A percentile compares a stretch with the other conserved stretches of the same genome.
These are phyloP conservation scores for Zeuzera pyrina DNA, from an alignment of 2,888 invertebrate species.

Conservation along the genomic window DNA sequence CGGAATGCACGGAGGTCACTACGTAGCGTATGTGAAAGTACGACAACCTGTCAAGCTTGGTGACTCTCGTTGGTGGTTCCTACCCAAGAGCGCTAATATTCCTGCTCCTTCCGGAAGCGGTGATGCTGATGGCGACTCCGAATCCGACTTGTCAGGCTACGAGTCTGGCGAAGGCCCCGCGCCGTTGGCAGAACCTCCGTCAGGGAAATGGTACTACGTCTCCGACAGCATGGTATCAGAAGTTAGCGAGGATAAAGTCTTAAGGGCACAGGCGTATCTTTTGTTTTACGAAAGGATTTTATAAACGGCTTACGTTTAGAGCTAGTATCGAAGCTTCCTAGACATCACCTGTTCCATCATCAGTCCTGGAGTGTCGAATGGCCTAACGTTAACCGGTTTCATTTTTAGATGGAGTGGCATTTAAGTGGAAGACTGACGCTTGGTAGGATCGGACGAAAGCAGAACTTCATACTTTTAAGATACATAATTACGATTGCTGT, in stretches of 20 bases:
- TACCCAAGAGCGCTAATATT: conserved; percentile 75
- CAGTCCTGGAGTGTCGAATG: conserved; percentile 10
- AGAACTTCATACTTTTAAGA: conserved; percentile 19
- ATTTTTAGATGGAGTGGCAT: conserved; percentile 33
- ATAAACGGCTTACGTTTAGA: conserved; percentile 45
- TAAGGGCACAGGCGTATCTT: conserved; percentile 92
- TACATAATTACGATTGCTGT: conserved; percentile 23
- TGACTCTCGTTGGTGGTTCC: conserved; percentile 82
- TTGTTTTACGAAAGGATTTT: conserved; percentile 96
- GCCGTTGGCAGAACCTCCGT: conserved; percentile 46
- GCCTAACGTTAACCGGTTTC: conserved; percentile 28
- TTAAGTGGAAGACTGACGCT: conserved; percentile 56
- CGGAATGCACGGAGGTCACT: conserved; percentile 86
- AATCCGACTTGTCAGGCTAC: conserved; percentile 69
- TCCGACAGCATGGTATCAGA: conserved; percentile 92
- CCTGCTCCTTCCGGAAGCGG: conserved; percentile 57
- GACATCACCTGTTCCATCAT: neutral
- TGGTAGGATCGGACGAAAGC: conserved; percentile 23
- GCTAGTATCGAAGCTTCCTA: conserved; percentile 5
- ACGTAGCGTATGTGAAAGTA: conserved; percentile 96
- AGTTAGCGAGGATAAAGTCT: conserved; percentile 84
- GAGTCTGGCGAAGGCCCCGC: conserved; percentile 65
- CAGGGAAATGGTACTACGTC: conserved; percentile 94
- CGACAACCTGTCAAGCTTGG: conserved; percentile 73
- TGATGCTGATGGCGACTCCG: conserved; percentile 61